These are phyloP conservation scores for Volucella inanis DNA, from an alignment of 2,888 invertebrate species.

Conservation along the genomic window DNA sequence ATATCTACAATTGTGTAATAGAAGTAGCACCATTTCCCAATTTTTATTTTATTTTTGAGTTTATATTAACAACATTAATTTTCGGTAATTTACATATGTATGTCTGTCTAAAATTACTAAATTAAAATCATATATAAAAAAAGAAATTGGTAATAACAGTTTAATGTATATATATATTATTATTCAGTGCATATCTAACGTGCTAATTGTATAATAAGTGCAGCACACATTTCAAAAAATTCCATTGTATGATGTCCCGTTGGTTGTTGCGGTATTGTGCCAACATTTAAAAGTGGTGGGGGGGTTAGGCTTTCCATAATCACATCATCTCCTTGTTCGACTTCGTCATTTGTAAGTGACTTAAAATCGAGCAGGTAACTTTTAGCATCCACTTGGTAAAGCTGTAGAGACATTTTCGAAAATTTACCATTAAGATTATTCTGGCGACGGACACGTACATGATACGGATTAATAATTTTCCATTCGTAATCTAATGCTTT, in stretches of 20 bases:
- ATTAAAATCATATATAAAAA: conserved; percentile 4
- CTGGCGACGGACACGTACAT: conserved; percentile 96
- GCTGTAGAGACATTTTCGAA: conserved; percentile 98
- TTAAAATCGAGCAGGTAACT: conserved; percentile 99
- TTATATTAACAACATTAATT: too few relatives aligned
- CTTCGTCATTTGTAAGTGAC: conserved; percentile 92
- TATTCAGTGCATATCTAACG: conserved; percentile 85
- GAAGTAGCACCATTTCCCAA: too few relatives aligned
- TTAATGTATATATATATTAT: not conserved
- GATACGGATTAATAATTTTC: conserved; percentile 99
- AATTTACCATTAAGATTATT: conserved; percentile 92
- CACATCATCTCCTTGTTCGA: conserved; percentile 84
- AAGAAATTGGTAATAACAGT: conserved; percentile 7
- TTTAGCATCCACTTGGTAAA: conserved; percentile 99
- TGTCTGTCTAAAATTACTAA: too few relatives aligned
- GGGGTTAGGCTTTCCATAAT: conserved; percentile 83
- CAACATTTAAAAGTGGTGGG: conserved; percentile 79
- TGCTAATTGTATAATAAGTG: conserved; percentile 98
- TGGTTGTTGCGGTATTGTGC: conserved; percentile 81
- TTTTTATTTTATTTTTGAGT: too few relatives aligned
- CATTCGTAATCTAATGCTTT: conserved; percentile 99
- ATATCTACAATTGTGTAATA: too few relatives aligned
- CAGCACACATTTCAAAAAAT: conserved; percentile 99
- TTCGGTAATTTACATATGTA: too few relatives aligned
- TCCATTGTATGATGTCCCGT: conserved; percentile 98